phyloP scores from a whole-genome alignment of 2,888 invertebrate species.

The Galerucella nymphaeae region DNA sequence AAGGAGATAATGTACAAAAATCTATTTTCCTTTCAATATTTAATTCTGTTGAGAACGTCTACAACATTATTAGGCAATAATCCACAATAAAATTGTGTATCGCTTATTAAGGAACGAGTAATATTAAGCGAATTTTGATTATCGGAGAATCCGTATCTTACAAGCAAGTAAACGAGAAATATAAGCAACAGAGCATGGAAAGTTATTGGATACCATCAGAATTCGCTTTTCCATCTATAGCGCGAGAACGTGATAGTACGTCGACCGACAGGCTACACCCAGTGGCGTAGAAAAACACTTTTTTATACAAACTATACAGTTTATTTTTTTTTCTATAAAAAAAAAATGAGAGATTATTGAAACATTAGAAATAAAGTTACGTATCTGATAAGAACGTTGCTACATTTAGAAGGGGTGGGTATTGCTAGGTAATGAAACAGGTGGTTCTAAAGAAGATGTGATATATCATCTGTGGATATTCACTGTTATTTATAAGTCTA shows the following conservation, averaged over 20 bases:
- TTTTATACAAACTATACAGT: neutral
- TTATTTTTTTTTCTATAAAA: too few species aligned
- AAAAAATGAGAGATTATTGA: too few species aligned
- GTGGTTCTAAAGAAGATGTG: too few species aligned
- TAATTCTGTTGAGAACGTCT: too few species aligned
- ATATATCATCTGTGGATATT: too few species aligned
- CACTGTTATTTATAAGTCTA: too few species aligned
- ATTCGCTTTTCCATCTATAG: conserved; percentile 5
- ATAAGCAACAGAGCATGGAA: conserved; percentile 10
- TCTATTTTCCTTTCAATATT: too few species aligned
- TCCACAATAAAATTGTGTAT: neutral
- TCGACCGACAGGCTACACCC: neutral
- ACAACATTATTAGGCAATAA: neutral
- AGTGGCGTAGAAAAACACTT: neutral
- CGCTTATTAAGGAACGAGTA: neutral
- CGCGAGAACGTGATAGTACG: conserved; percentile 3
- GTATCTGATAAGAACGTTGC: too few species aligned
- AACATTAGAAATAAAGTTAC: too few species aligned
- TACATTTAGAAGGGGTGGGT: too few species aligned
- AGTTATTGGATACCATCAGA: conserved; percentile 11
- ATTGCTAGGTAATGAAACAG: too few species aligned
- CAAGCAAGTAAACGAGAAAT: conserved; percentile 10
- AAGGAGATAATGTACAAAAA: too few species aligned
- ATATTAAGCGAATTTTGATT: neutral
- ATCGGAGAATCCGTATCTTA: neutral